These are phyloP conservation scores for Osmerus mordax DNA, from an alignment of 2,113 vertebrate genomes.

Conservation along the genomic window DNA sequence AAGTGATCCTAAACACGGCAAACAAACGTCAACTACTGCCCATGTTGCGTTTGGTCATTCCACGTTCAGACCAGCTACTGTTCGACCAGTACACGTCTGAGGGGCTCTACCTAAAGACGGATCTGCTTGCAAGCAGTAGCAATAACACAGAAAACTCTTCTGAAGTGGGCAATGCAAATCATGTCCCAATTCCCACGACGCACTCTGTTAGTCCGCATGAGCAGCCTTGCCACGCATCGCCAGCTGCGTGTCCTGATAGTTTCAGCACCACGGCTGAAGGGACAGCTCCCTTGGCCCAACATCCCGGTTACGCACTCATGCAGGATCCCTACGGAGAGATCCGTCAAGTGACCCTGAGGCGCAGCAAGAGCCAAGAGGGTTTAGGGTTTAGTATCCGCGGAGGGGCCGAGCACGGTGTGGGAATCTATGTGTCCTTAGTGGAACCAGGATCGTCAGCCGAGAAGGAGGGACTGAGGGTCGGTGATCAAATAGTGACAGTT, in stretches of 20 bases:
- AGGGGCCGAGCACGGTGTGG: conserved; percentile 89
- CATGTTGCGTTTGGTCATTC: conserved; percentile 89
- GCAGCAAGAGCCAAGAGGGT: conserved; percentile 85
- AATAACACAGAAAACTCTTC: conserved; percentile 34
- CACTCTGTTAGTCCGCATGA: conserved; percentile 30
- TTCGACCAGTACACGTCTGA: conserved; percentile 94
- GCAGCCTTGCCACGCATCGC: conserved; percentile 13
- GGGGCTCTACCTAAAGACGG: conserved; percentile 81
- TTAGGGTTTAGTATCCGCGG: conserved; percentile 94
- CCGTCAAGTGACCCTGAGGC: conserved; percentile 79
- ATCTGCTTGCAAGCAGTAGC: conserved; percentile 48
- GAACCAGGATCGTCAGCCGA: conserved; percentile 88
- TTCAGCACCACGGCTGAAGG: conserved; percentile 53
- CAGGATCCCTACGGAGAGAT: conserved; percentile 61
- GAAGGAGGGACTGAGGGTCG: conserved; percentile 84
- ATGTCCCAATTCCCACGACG: conserved; percentile 24
- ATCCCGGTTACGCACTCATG: conserved; percentile 24
- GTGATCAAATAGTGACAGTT: conserved; percentile 88
- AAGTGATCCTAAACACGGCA: conserved; percentile 80
- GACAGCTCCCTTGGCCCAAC: conserved; percentile 40
- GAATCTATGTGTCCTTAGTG: conserved; percentile 91
- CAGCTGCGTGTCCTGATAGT: conserved; percentile 26
- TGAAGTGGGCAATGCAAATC: conserved; percentile 35
- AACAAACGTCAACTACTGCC: conserved; percentile 85
- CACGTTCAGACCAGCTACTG: conserved; percentile 89